phyloP scores from a whole-genome alignment of 2,888 invertebrate species.

The Tyria jacobaeae region DNA sequence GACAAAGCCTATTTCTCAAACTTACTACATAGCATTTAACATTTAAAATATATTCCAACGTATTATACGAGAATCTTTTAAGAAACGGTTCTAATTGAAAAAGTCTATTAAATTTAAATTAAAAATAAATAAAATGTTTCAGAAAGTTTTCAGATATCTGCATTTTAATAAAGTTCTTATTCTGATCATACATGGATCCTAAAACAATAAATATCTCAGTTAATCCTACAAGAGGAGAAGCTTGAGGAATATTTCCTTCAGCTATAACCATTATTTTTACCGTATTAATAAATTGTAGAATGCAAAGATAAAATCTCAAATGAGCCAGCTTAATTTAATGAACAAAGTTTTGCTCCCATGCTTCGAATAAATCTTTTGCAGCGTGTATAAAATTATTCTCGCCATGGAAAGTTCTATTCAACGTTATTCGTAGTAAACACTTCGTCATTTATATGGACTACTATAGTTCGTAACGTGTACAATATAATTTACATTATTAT shows the following conservation, averaged over 20 bases:
- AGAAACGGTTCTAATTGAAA: too few relatives aligned
- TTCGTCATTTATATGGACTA: neutral
- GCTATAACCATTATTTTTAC: conserved; percentile 20
- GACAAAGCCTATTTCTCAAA: too few relatives aligned
- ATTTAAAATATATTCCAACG: too few relatives aligned
- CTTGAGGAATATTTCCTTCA: conserved; percentile 19
- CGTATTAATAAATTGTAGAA: conserved; percentile 24
- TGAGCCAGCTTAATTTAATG: conserved; percentile 25
- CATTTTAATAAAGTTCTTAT: neutral
- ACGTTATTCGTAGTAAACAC: conserved; percentile 1
- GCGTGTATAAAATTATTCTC: conserved; percentile 18
- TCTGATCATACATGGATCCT: neutral
- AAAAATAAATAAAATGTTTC: neutral
- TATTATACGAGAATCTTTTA: too few relatives aligned
- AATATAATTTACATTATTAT: neutral
- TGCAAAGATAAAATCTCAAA: conserved; percentile 18
- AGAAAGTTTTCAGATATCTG: neutral
- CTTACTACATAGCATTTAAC: too few relatives aligned
- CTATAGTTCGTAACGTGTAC: neutral
- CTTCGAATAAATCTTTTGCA: conserved; percentile 20
- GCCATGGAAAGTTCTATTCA: conserved; percentile 11
- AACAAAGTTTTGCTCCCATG: conserved; percentile 24
- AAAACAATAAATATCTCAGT: conserved; percentile 14
- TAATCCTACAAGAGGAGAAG: conserved; percentile 16
- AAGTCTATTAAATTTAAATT: too few relatives aligned